Evolutionary conservation across 2,797 vertebrate species (phyloP).

Genomic region (Protonibea diacanthus): DNA sequence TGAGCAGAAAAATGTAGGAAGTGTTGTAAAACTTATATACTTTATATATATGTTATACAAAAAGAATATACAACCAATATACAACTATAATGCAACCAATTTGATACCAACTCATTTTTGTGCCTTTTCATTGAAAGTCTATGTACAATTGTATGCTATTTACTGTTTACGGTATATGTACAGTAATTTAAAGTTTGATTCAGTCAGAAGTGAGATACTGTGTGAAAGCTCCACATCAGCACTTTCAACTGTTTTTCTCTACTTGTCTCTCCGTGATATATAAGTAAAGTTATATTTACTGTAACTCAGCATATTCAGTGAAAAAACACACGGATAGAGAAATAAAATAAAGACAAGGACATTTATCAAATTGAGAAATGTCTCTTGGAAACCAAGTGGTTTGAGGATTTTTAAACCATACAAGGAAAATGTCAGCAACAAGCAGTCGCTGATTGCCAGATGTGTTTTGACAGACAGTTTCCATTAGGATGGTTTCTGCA

Average conservation of each 20-base stretch:
- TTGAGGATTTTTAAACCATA: background rate
- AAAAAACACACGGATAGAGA: background rate
- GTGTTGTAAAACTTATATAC: too few relatives aligned
- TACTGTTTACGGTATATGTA: too few relatives aligned
- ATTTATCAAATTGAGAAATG: background rate
- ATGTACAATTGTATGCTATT: too few relatives aligned
- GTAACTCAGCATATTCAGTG: too few relatives aligned
- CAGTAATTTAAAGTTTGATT: too few relatives aligned
- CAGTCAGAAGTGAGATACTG: background rate
- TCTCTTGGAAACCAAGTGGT: background rate
- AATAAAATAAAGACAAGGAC: background rate
- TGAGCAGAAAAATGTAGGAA: too few relatives aligned
- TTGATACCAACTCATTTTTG: background rate
- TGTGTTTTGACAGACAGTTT: constrained; percentile 1
- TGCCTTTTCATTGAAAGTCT: background rate
- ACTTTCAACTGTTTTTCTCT: background rate
- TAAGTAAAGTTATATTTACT: too few relatives aligned
- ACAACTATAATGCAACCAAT: too few relatives aligned
- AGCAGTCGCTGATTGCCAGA: background rate
- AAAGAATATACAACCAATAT: too few relatives aligned
- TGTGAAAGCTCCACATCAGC: background rate
- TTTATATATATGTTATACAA: too few relatives aligned
- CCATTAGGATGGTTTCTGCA: background rate
- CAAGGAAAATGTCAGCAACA: background rate
- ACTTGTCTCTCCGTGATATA: background rate